Conservation (phyloP, 2,797 vertebrate genomes). For the Pteronotus mesoamericanus region DNA sequence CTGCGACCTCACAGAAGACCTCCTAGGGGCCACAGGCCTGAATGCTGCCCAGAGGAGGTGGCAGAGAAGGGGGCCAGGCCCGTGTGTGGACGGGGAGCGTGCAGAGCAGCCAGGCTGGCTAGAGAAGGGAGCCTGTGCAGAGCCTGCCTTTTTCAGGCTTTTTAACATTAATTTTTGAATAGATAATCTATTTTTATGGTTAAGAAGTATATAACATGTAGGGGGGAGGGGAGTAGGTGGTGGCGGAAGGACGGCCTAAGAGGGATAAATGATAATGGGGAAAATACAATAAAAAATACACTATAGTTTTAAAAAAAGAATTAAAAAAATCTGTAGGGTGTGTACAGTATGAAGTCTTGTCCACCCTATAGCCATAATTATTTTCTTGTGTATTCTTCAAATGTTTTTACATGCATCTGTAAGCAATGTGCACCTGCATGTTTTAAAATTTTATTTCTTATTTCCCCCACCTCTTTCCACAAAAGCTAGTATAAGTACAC, state of each 20-base stretch:
- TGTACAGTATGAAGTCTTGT: neutral
- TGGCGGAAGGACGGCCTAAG: too few relatives aligned
- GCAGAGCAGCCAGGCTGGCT: fast-evolving
- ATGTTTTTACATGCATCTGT: neutral
- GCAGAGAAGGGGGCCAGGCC: neutral
- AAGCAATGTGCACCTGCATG: neutral
- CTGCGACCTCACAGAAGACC: neutral
- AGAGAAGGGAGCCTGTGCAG: neutral
- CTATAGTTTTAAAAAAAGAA: neutral
- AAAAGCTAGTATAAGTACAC: neutral
- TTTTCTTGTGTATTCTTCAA: neutral
- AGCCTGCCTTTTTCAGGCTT: neutral
- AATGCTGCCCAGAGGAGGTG: too few relatives aligned
- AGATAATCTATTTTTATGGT: neutral
- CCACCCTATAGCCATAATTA: neutral
- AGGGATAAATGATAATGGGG: neutral
- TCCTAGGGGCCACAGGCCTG: neutral
- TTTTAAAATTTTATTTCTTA: neutral
- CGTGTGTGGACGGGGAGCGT: neutral
- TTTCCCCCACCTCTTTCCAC: neutral
- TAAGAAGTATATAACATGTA: neutral
- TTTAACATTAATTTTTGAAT: neutral
- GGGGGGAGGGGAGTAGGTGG: too few relatives aligned
- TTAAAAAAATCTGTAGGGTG: neutral
- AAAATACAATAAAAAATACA: neutral